Evolutionary conservation across 2,797 vertebrate species (phyloP), one percentile per base, ranked within the genome.

Genomic region (Craterocephalus amniculus): DNA sequence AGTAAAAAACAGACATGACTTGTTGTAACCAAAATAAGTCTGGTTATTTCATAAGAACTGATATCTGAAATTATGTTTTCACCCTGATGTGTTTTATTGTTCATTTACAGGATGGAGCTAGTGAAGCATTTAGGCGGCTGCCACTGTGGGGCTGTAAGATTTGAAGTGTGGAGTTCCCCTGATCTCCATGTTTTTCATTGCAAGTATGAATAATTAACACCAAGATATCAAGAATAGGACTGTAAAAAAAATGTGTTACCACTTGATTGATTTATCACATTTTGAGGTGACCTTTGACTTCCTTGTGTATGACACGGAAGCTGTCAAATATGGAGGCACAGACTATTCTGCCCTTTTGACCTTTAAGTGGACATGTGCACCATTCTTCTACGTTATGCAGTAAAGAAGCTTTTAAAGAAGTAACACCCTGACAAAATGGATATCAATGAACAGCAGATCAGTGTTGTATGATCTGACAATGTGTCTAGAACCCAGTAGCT

Each of bases 81-180:
- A 36, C 69, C 6, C 5, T 43, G 0, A 43, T 16, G 16, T 16
- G 70, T 54, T 72, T 12, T 51, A n/a, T 66, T 57, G 7, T 76
- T 58, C 29, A 38, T 59, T 36, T 16, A 66, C 80, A 97, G 95
- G 57, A 96, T 95, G 85, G 95, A 94, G 22, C 85, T 95, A 70
- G 96, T 99, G 81, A 97, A 93, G 72, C 97, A 99, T 83, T 93
- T 91, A 0, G 97, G 98, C 3, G 95, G 97, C 65, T 99, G 98
- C 77, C 98, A 99, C 88, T 99, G 98, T 7, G 96, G 97, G 11
- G 95, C 96, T 0, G 84, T 99, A 38, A 93, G 96, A 63, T 99
- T 98, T 72, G 95, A 98, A 90, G 96, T 97, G 57, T 95, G 94
- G 95, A 95, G 92, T 59, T 91, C 95, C 0, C 90, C 95, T 58